Evolutionary conservation across 2,113 vertebrate species (phyloP).

Genomic region (Limnothrissa miodon): DNA sequence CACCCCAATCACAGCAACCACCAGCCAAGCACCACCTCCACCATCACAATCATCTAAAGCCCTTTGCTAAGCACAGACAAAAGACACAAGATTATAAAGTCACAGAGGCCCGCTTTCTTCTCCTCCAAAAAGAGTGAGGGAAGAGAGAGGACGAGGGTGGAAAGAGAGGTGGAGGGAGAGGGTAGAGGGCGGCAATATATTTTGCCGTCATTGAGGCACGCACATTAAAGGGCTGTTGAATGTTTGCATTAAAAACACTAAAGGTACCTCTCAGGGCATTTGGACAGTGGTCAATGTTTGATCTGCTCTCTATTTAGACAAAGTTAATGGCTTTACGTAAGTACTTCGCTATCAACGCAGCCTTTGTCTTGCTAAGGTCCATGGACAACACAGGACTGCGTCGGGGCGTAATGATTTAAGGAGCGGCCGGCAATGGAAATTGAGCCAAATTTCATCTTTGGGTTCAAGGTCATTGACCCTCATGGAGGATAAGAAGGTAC

Average conservation of each 20-base stretch:
- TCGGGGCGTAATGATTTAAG: not conserved
- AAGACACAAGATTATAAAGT: not conserved
- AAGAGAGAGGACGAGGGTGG: too few relatives aligned
- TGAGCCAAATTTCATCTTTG: not conserved
- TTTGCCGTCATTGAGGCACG: not conserved
- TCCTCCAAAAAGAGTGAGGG: not conserved
- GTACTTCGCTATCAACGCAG: not conserved
- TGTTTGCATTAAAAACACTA: conserved; percentile 15
- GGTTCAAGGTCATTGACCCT: not conserved
- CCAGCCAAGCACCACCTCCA: not conserved
- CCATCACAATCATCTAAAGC: not conserved
- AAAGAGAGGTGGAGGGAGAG: too few relatives aligned
- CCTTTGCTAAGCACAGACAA: not conserved
- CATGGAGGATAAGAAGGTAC: not conserved
- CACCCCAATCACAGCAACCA: not conserved
- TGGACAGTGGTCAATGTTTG: not conserved
- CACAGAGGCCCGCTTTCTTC: not conserved
- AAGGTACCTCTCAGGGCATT: conserved; percentile 4
- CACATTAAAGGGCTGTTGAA: conserved; percentile 20
- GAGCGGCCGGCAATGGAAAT: not conserved
- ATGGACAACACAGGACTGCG: not conserved
- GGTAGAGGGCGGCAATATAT: not conserved
- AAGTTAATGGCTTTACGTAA: conserved; percentile 22
- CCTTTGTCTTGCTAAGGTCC: not conserved
- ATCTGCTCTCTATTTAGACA: not conserved